Evolutionary conservation across 2,888 invertebrate species (phyloP).

Genomic region (Erannis defoliaria): DNA sequence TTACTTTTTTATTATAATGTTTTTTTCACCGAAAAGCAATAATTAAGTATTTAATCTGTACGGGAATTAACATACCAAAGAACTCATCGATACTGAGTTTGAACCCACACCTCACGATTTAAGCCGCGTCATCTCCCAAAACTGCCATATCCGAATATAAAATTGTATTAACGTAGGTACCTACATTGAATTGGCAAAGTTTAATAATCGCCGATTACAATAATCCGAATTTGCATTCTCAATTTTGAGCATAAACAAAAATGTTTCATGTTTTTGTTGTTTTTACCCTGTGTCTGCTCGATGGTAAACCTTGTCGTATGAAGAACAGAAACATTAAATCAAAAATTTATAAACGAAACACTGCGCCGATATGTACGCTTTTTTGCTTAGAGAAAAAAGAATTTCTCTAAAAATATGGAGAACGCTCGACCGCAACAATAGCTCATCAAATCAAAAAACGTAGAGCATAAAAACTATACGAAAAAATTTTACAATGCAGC

Average conservation of each 20-base stretch:
- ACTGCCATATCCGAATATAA: no score
- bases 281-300: not conserved
- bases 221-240: not conserved
- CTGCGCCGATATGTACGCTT: constrained; percentile 8
- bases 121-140: no score
- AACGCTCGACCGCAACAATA: constrained; percentile 25
- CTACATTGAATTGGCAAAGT: not conserved
- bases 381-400: constrained; percentile 15
- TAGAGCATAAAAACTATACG: constrained; percentile 28
- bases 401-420: constrained; percentile 23
- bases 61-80: no score
- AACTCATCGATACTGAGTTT: no score
- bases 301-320: constrained; percentile 1
- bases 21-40: no score
- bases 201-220: not conserved
- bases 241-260: not conserved
- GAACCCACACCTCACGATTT: no score
- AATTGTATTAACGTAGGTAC: no score
- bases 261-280: not conserved
- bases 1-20: no score
- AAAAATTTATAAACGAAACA: constrained; percentile 24
- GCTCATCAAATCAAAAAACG: constrained; percentile 28
- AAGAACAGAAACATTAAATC: constrained; percentile 12
- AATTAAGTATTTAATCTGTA: no score
- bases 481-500: constrained; percentile 27